These are phyloP conservation scores for Aporophyla nigra DNA, from an alignment of 2,888 invertebrate genomes.

Conservation along the genomic window DNA sequence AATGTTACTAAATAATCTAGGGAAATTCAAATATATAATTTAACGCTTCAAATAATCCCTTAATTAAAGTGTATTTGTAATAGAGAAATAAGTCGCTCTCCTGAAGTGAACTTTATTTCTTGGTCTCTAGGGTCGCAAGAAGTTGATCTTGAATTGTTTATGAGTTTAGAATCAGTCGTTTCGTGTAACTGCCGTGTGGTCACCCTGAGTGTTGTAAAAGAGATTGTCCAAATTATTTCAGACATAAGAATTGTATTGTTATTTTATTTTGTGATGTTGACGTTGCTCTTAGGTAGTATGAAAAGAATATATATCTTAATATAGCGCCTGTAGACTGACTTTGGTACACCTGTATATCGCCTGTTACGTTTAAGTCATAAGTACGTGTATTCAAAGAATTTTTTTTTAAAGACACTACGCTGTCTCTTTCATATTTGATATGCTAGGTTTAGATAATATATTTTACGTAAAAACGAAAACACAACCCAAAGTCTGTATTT, in stretches of 20 bases:
- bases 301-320: not conserved
- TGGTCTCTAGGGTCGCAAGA: slow-evolving; percentile 13
- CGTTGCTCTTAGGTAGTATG: not conserved
- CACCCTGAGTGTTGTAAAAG: not conserved
- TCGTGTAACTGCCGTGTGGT: slow-evolving; percentile 16
- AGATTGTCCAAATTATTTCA: slow-evolving; percentile 5
- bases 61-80: slow-evolving; percentile 59
- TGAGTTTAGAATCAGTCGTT: slow-evolving; percentile 12
- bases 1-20: slow-evolving; percentile 39
- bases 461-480: too few species aligned
- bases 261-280: not conserved
- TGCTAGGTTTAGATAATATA: too few species aligned
- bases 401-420: too few species aligned
- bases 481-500: too few species aligned
- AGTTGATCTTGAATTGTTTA: slow-evolving; percentile 47
- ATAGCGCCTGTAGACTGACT: too few species aligned
- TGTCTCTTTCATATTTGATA: too few species aligned
- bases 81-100: slow-evolving; percentile 7
- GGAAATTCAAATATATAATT: slow-evolving; percentile 55
- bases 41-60: slow-evolving; percentile 46
- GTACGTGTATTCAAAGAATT: too few species aligned
- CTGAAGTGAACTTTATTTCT: slow-evolving; percentile 22
- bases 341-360: not conserved
- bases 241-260: not conserved
- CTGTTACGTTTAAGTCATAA: not conserved